These are phyloP conservation scores for Stenolophus ochropezus DNA, from an alignment of 2,888 invertebrate genomes.

Conservation along the genomic window DNA sequence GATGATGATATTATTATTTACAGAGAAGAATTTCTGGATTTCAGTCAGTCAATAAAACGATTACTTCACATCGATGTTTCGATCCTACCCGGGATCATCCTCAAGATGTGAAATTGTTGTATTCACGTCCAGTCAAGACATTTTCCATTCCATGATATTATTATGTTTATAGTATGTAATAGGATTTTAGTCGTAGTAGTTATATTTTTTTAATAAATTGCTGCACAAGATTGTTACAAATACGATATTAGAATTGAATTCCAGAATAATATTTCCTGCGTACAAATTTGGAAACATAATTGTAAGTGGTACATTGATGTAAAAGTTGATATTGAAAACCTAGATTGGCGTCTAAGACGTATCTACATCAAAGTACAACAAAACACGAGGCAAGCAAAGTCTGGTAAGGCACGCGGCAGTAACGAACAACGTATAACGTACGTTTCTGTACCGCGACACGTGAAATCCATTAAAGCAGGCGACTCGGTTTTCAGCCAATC, in stretches of 20 bases:
- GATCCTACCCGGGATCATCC: too few relatives aligned
- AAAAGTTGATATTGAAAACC: slow-evolving; percentile 2
- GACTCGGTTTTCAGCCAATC: slow-evolving; percentile 50
- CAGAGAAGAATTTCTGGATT: too few relatives aligned
- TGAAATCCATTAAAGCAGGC: slow-evolving; percentile 41
- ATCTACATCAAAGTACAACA: slow-evolving; percentile 17
- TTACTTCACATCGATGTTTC: too few relatives aligned
- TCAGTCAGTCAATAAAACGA: too few relatives aligned
- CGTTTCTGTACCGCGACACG: slow-evolving; percentile 24
- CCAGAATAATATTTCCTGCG: background rate
- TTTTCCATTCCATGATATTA: too few relatives aligned
- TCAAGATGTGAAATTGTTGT: too few relatives aligned
- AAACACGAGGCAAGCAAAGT: slow-evolving; percentile 1
- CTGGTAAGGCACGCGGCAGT: background rate
- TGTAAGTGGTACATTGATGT: background rate
- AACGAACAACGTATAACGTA: slow-evolving; percentile 15
- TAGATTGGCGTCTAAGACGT: background rate
- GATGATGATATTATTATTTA: too few relatives aligned
- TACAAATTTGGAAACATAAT: background rate
- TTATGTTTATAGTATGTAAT: too few relatives aligned
- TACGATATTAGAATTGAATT: background rate
- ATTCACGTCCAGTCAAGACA: too few relatives aligned
- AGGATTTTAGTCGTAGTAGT: too few relatives aligned
- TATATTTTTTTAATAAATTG: background rate
- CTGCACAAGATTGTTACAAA: background rate